Conservation (phyloP, 2,888 invertebrate genomes). For the Chrysomela aeneicollis region DNA sequence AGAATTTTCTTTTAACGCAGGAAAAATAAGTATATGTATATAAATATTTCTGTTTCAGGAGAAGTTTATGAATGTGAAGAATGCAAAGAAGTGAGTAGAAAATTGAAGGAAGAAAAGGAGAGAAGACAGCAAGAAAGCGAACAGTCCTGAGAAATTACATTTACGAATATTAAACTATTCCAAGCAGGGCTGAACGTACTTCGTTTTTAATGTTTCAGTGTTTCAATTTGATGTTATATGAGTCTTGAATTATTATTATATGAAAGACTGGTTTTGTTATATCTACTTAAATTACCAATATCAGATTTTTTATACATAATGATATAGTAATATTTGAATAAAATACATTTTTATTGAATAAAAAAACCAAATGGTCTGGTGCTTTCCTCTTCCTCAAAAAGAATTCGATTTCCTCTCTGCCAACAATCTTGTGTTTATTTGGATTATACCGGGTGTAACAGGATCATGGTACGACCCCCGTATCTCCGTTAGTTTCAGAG, state of each 20-base stretch:
- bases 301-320: slow-evolving; percentile 4
- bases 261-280: slow-evolving; percentile 30
- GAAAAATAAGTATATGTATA: no score
- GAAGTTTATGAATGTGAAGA: slow-evolving; percentile 36
- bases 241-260: slow-evolving; percentile 13
- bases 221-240: slow-evolving; percentile 7
- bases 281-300: slow-evolving; percentile 4
- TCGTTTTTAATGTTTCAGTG: slow-evolving; percentile 7
- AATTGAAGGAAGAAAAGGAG: slow-evolving; percentile 22
- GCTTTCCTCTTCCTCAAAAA: no score
- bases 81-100: slow-evolving; percentile 31
- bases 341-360: slow-evolving; percentile 16
- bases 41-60: slow-evolving; percentile 23
- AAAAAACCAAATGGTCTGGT: no score
- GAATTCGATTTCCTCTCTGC: no score
- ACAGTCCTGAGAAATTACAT: not conserved
- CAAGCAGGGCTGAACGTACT: not conserved
- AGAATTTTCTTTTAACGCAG: no score
- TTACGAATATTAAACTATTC: not conserved
- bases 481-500: no score
- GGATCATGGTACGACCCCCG: no score
- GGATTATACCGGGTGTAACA: no score
- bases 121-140: slow-evolving; percentile 5
- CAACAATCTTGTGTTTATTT: no score
- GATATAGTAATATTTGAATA: not conserved